These are phyloP conservation scores for Invenusta paracnida DNA, from an alignment of 2,888 invertebrate species.

Conservation along the genomic window DNA sequence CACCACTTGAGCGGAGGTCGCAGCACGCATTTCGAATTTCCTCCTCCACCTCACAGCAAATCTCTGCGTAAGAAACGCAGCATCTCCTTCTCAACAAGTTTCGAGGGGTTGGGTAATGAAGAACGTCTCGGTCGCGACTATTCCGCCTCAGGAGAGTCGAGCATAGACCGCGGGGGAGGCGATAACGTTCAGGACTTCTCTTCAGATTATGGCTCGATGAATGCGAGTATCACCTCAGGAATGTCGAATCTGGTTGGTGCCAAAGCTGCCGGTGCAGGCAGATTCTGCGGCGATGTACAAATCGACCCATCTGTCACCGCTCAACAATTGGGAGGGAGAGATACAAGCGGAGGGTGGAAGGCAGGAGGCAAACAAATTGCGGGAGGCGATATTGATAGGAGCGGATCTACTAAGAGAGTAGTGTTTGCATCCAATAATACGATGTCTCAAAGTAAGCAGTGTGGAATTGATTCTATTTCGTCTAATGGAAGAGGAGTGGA, in stretches of 20 bases:
- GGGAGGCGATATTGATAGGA: background rate
- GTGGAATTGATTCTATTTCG: background rate
- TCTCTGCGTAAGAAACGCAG: background rate
- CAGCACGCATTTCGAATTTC: too few species aligned
- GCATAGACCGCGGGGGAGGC: background rate
- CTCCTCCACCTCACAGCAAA: too few species aligned
- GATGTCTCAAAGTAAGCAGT: background rate
- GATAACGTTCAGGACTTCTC: background rate
- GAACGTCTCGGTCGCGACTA: background rate
- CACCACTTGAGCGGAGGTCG: too few species aligned
- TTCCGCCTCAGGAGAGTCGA: background rate
- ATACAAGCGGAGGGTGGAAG: background rate
- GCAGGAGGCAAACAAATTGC: background rate
- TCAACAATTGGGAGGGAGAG: too few species aligned
- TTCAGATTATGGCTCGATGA: background rate
- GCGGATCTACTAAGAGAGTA: background rate
- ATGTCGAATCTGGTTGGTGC: background rate
- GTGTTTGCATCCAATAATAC: background rate
- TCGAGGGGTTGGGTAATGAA: background rate
- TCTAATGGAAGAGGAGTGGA: too few species aligned
- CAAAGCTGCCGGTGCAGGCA: too few species aligned
- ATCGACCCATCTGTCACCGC: background rate
- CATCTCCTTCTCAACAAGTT: background rate
- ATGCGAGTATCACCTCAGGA: background rate
- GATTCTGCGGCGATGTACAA: background rate